These are phyloP conservation scores for Athene noctua DNA, from an alignment of 2,113 vertebrate species.

Conservation along the genomic window DNA sequence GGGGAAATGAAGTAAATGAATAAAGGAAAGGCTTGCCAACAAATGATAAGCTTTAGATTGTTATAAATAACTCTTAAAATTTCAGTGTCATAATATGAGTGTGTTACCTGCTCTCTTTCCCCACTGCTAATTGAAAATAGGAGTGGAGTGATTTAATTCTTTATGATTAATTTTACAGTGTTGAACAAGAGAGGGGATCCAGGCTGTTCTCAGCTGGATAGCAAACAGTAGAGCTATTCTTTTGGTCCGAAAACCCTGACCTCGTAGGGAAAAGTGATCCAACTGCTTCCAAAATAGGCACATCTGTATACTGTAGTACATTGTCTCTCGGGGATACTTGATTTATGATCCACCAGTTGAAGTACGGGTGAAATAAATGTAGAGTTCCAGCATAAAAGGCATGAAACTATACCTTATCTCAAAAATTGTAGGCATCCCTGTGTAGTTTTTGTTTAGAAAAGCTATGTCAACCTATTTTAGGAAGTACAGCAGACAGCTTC, in stretches of 20 bases:
- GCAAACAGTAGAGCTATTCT: conserved; percentile 59
- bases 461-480: background rate
- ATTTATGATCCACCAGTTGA: background rate
- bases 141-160: background rate
- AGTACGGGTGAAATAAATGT: background rate
- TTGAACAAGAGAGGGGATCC: background rate
- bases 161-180: background rate
- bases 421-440: background rate
- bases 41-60: background rate
- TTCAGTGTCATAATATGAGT: background rate
- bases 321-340: background rate
- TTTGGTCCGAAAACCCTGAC: conserved; percentile 31
- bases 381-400: background rate
- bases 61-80: background rate
- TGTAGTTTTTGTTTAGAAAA: background rate
- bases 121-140: background rate
- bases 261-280: conserved; percentile 44
- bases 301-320: conserved; percentile 49
- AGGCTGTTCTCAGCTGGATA: conserved; percentile 54
- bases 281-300: conserved; percentile 54
- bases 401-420: background rate
- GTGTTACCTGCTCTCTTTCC: conserved; percentile 5
- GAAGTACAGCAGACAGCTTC: background rate
- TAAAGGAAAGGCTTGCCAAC: background rate
- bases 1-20: conserved; percentile 8